Evolutionary conservation across 2,797 vertebrate genomes (phyloP).

Genomic region (Bradypodion ventrale): DNA sequence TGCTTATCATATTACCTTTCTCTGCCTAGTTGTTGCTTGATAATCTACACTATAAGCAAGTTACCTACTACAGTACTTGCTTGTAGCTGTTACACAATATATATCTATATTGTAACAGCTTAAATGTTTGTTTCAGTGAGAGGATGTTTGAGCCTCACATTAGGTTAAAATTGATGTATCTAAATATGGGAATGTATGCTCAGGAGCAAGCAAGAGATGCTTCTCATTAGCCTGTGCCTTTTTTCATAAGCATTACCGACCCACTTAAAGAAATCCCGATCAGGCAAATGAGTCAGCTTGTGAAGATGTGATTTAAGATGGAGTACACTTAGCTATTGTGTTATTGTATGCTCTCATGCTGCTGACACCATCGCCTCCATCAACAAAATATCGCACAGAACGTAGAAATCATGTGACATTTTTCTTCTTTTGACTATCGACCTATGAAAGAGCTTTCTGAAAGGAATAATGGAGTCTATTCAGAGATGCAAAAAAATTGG

Average conservation of each 20-base stretch:
- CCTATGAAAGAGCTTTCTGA: conserved; percentile 27
- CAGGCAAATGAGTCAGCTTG: background rate
- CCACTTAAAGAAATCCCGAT: conserved; percentile 51
- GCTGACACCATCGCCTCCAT: conserved; percentile 39
- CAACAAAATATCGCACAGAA: conserved; percentile 52
- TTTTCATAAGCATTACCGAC: conserved; percentile 49
- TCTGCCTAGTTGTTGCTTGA: background rate
- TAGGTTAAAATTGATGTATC: background rate
- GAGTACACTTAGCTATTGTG: conserved; percentile 37
- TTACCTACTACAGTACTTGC: conserved; percentile 20
- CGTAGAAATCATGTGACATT: conserved; percentile 50
- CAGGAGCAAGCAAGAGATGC: background rate
- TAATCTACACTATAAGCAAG: conserved; percentile 36
- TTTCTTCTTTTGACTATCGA: background rate
- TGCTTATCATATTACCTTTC: background rate
- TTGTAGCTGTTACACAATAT: conserved; percentile 45
- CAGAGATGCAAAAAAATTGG: conserved; percentile 62
- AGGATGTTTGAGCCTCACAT: background rate
- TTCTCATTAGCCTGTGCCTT: conserved; percentile 40
- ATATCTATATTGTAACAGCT: no score
- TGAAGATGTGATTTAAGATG: conserved; percentile 44
- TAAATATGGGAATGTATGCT: conserved; percentile 25
- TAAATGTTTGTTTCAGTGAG: conserved; percentile 25
- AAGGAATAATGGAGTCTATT: conserved; percentile 73
- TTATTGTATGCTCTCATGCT: conserved; percentile 52